Conservation (phyloP, 2,113 vertebrate species). For the Platysternon megacephalum region DNA sequence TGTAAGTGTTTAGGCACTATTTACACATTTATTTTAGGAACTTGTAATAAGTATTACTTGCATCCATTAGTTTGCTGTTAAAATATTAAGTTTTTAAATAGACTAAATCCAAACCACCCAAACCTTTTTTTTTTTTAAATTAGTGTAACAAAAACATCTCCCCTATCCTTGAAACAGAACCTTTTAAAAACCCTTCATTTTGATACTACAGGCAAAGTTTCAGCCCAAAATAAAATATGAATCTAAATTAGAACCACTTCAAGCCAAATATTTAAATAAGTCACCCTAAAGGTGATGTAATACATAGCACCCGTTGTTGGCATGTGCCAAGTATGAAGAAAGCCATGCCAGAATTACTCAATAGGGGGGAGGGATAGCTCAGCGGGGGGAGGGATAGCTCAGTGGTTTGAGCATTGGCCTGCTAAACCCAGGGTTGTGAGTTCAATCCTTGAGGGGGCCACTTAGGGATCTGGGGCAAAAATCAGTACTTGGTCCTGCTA, state of each 20-base stretch:
- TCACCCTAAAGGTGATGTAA: not conserved
- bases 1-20: not conserved
- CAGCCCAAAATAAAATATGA: not conserved
- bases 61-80: not conserved
- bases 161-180: accelerated
- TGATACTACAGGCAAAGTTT: not conserved
- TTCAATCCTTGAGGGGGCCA: too few relatives aligned
- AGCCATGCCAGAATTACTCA: not conserved
- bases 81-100: not conserved
- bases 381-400: too few relatives aligned
- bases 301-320: too few relatives aligned
- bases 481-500: too few relatives aligned
- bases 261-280: not conserved
- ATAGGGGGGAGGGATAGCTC: too few relatives aligned
- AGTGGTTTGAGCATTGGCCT: too few relatives aligned
- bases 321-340: not conserved
- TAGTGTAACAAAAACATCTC: not conserved
- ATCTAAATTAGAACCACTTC: not conserved
- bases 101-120: not conserved
- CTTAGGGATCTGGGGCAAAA: too few relatives aligned
- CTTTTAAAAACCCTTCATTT: not conserved
- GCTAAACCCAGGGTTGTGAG: too few relatives aligned
- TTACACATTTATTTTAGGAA: not conserved
- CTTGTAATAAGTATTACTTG: not conserved
- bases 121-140: not conserved